These are phyloP conservation scores for Pseudeuparius sepicola DNA, from an alignment of 2,888 invertebrate genomes.

Conservation along the genomic window DNA sequence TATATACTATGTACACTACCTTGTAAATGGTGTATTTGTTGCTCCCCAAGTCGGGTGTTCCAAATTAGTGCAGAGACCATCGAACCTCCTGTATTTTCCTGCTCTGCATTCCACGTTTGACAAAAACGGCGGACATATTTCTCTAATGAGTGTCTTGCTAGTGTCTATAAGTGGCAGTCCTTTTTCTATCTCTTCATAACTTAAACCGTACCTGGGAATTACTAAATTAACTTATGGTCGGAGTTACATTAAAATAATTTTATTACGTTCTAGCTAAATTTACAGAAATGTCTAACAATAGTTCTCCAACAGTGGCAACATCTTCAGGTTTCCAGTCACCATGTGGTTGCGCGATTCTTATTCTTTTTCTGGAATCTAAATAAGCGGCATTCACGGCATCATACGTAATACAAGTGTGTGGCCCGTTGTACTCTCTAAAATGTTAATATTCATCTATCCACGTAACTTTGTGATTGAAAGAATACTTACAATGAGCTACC, in stretches of 20 bases:
- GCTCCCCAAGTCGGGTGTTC: constrained; percentile 87
- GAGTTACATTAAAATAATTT: constrained; percentile 3
- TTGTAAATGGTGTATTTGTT: constrained; percentile 73
- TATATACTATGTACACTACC: too few species aligned
- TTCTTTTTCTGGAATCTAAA: constrained; percentile 75
- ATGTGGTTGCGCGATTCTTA: constrained; percentile 63
- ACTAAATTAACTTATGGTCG: not conserved
- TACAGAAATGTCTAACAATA: constrained; percentile 74
- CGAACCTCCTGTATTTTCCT: constrained; percentile 77
- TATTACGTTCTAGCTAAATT: constrained; percentile 72
- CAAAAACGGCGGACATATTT: constrained; percentile 79
- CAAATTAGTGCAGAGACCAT: constrained; percentile 83
- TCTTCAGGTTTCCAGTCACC: constrained; percentile 78
- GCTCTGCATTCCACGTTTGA: constrained; percentile 80
- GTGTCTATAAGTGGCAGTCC: constrained; percentile 81
- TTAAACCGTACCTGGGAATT: constrained; percentile 62
- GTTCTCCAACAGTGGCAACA: constrained; percentile 76
- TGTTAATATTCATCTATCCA: constrained; percentile 30
- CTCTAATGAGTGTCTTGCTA: constrained; percentile 73
- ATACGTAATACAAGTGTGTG: constrained; percentile 78
- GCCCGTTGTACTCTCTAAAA: constrained; percentile 58
- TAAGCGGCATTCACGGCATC: constrained; percentile 85
- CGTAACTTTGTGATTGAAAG: not conserved
- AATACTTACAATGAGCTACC: constrained; percentile 63
- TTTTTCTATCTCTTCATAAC: constrained; percentile 79